phyloP scores from a whole-genome alignment of 2,113 vertebrate species.

The Festucalex cinctus region DNA sequence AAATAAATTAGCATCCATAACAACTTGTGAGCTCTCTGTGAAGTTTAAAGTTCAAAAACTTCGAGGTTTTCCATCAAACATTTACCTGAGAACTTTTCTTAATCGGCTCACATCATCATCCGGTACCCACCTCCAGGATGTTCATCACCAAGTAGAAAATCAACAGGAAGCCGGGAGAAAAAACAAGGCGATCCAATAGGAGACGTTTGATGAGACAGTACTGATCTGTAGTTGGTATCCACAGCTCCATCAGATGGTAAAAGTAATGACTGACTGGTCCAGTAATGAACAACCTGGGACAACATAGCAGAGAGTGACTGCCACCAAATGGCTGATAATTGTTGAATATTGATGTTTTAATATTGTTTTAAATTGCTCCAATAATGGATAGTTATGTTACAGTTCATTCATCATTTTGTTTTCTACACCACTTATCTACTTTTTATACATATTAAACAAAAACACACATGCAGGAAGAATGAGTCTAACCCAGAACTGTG shows the following conservation, averaged over 20 bases:
- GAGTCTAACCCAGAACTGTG: too few species aligned
- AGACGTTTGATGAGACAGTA: conserved; percentile 77
- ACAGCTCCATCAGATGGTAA: conserved; percentile 80
- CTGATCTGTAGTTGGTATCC: conserved; percentile 74
- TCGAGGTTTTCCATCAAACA: not conserved
- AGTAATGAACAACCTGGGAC: conserved; percentile 77
- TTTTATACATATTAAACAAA: too few species aligned
- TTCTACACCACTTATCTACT: not conserved
- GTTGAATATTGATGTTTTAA: too few species aligned
- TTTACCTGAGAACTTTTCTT: not conserved
- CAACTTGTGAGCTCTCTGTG: too few species aligned
- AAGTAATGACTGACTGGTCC: conserved; percentile 84
- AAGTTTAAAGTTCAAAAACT: too few species aligned
- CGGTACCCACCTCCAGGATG: conserved; percentile 77
- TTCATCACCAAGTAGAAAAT: conserved; percentile 84
- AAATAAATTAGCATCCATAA: too few species aligned
- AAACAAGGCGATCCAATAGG: conserved; percentile 80
- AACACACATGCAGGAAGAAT: too few species aligned
- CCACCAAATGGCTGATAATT: not conserved
- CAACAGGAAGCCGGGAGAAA: conserved; percentile 80
- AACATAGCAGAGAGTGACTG: not conserved
- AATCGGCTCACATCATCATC: too few species aligned
- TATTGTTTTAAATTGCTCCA: too few species aligned
- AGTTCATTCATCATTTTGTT: not conserved
- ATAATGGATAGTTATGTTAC: not conserved